These are phyloP conservation scores for Teleopsis dalmanni DNA, from an alignment of 1,140 invertebrate species.

Conservation along the genomic window DNA sequence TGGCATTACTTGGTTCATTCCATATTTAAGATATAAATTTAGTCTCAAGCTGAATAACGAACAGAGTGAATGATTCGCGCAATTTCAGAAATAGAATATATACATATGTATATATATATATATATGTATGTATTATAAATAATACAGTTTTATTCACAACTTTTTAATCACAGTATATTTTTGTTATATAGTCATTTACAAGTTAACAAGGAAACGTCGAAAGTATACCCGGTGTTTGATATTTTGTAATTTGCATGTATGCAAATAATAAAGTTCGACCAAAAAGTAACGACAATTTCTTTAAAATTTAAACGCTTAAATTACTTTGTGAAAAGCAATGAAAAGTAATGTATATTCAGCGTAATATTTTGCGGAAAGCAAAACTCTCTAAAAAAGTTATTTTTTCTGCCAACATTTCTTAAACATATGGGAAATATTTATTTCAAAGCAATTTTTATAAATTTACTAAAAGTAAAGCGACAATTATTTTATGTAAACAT, in stretches of 20 bases:
- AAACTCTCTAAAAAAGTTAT: neutral
- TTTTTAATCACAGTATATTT: neutral
- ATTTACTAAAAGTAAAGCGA: neutral
- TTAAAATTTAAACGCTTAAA: constrained; percentile 8
- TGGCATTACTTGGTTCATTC: too few relatives aligned
- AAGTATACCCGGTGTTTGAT: constrained; percentile 19
- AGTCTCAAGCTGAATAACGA: too few relatives aligned
- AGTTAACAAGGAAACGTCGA: constrained; percentile 9
- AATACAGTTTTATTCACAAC: constrained; percentile 6
- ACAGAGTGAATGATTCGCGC: too few relatives aligned
- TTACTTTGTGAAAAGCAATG: constrained; percentile 10
- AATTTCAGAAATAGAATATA: too few relatives aligned
- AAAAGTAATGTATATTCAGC: neutral
- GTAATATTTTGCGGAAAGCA: neutral
- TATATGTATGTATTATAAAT: constrained; percentile 3
- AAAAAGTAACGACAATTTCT: constrained; percentile 36
- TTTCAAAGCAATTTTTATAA: too few relatives aligned
- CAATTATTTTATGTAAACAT: neutral
- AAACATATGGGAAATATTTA: too few relatives aligned
- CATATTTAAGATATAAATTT: too few relatives aligned
- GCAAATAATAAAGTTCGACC: too few relatives aligned
- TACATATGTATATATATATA: neutral
- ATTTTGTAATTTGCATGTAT: too few relatives aligned
- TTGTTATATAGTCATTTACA: neutral
- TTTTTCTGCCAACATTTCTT: too few relatives aligned